Evolutionary conservation across 2,797 vertebrate species (phyloP), one percentile per base, ranked within the genome.

Genomic region (Schizopygopsis pylzovi): DNA sequence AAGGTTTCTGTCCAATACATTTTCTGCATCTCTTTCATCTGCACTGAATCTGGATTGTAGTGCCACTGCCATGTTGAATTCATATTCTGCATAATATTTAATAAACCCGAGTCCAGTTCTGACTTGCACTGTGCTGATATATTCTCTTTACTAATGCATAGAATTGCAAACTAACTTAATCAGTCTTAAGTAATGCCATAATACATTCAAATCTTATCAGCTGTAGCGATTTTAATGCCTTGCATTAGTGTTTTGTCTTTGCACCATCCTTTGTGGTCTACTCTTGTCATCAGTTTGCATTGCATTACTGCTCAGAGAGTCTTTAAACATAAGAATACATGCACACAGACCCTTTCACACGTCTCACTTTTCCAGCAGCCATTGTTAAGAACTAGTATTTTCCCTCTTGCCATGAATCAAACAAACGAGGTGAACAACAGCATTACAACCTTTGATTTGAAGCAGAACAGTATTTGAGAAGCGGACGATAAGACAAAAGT

Each of bases 91-190:
- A 1, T 25, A 37, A n/a, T 41, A 13, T 49, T 16, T 16, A 49
- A 28, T 16, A 49, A 13, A 13, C 43, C 43, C 10, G 1, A 43
- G n/a, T 71, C 20, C 39, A 39, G 22, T 61, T 59, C 20, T 15
- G 49, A 56, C 73, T 43, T 61, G 1, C 54, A 3, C 39, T 63
- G 12, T 15, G 11, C 12, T 13, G 15, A 18, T 41, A 18, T 25
- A 18, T 79, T 63, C n/a, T 61, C 41, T 63, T 63, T 20, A 65
- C 39, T 63, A 79, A 63, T 79, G 15, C 56, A 25, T 45, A 45
- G 4, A 13, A 4, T 33, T 63, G 45, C 39, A 43, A 41, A 22
- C 75, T 78, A 18, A 79, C 33, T 22, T 77, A 54, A 79, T 79
- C 54, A 18, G 7, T 61, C 33, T 25, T 43, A 12, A 20, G n/a